Percentiles rank a stretch among this genome's conserved stretches.
Evolutionary conservation across 2,888 invertebrate genomes (phyloP).

Genomic region (Teleogryllus oceanicus): DNA sequence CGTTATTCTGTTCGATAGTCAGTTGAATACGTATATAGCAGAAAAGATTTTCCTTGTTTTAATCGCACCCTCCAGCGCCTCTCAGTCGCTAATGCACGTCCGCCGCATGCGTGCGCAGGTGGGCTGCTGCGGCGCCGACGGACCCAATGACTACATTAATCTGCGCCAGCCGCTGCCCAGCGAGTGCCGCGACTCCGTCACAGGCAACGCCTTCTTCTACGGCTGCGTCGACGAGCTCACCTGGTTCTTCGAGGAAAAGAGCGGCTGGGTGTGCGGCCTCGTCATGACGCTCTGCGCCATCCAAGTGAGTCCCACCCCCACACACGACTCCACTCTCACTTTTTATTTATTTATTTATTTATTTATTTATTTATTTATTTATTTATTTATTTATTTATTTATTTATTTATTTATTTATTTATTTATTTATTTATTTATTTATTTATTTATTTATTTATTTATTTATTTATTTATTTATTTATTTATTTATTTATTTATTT

Average conservation of each 20-base stretch:
- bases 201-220: conserved; percentile 83
- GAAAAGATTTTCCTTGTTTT: too few relatives aligned
- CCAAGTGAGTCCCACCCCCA: conserved; percentile 59
- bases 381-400: not conserved
- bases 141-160: conserved; percentile 75
- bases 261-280: conserved; percentile 78
- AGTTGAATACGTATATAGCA: too few relatives aligned
- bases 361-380: too few relatives aligned
- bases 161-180: conserved; percentile 74
- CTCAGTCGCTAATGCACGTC: too few relatives aligned
- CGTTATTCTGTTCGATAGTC: too few relatives aligned
- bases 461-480: not conserved
- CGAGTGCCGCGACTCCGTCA: conserved; percentile 81
- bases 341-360: not conserved
- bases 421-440: not conserved
- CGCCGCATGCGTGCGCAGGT: conserved; percentile 54
- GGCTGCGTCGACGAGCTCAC: conserved; percentile 85
- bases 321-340: not conserved
- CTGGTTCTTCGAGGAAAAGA: conserved; percentile 81
- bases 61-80: too few relatives aligned
- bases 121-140: conserved; percentile 86
- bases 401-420: not conserved
- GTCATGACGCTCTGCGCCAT: conserved; percentile 72
- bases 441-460: not conserved
- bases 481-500: too few relatives aligned